Evolutionary conservation across 2,113 vertebrate species (phyloP).

Genomic region (Paramisgurnus dabryanus): DNA sequence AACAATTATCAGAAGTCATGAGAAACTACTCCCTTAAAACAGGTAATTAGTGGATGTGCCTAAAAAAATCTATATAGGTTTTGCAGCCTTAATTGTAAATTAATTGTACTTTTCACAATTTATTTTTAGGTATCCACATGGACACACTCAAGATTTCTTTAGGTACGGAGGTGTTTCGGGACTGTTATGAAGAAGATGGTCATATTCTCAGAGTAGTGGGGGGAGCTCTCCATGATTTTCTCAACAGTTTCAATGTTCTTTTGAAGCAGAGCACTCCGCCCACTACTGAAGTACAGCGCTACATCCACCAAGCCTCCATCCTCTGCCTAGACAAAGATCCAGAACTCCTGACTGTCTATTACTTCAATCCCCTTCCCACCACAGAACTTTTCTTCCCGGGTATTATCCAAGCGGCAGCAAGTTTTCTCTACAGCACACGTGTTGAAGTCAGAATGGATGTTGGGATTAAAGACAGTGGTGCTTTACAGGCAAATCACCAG

Average conservation of each 20-base stretch:
- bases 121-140: conserved; percentile 78
- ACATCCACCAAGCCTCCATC: conserved; percentile 87
- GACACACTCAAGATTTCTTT: conserved; percentile 81
- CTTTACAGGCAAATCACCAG: conserved; percentile 83
- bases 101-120: neutral
- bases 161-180: conserved; percentile 91
- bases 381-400: conserved; percentile 90
- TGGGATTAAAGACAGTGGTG: conserved; percentile 78
- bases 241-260: conserved; percentile 96
- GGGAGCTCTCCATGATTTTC: conserved; percentile 94
- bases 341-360: conserved; percentile 89
- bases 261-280: conserved; percentile 84
- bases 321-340: conserved; percentile 94
- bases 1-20: conserved; percentile 86
- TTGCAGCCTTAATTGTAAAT: neutral
- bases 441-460: conserved; percentile 85
- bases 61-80: neutral
- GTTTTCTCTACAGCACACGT: conserved; percentile 82
- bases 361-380: conserved; percentile 87
- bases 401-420: conserved; percentile 90
- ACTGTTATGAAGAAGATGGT: conserved; percentile 93
- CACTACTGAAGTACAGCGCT: conserved; percentile 60
- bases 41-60: conserved; percentile 74
- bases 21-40: conserved; percentile 77
- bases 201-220: conserved; percentile 91